phyloP scores from a whole-genome alignment of 1,140 invertebrate genomes.

The Camponotus vicinus region DNA sequence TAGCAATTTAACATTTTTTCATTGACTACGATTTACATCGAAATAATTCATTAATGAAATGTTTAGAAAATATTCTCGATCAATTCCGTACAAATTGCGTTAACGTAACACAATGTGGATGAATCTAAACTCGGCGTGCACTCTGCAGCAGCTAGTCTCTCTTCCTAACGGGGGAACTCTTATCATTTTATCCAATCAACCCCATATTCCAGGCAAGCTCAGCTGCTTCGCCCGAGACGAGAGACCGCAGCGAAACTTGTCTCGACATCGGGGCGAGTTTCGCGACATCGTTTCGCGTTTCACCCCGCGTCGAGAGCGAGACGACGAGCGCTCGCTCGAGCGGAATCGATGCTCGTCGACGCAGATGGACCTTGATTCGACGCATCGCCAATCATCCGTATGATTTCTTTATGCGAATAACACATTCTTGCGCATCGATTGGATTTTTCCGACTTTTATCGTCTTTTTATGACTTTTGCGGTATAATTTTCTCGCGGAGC shows the following conservation, averaged over 20 bases:
- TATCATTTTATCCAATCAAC: slow-evolving; percentile 59
- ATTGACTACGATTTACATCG: background rate
- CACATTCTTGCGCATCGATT: background rate
- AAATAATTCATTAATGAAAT: background rate
- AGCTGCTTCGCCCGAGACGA: slow-evolving; percentile 23
- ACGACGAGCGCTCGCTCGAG: slow-evolving; percentile 21
- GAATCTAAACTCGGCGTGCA: background rate
- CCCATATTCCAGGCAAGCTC: slow-evolving; percentile 39
- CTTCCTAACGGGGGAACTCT: slow-evolving; percentile 45
- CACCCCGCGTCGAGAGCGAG: background rate
- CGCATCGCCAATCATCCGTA: slow-evolving; percentile 18
- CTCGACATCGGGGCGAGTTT: slow-evolving; percentile 24
- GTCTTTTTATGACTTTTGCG: too few relatives aligned
- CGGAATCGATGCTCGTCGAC: too few relatives aligned
- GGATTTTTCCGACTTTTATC: background rate
- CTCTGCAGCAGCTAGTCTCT: slow-evolving; percentile 24
- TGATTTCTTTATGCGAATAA: background rate
- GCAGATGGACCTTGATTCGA: background rate
- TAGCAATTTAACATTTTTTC: background rate
- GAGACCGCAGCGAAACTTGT: slow-evolving; percentile 46
- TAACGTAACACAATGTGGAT: slow-evolving; percentile 3
- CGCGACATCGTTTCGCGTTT: slow-evolving; percentile 36
- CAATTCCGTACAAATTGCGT: background rate
- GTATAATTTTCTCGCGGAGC: background rate
- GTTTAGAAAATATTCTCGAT: background rate